Evolutionary conservation across 2,888 invertebrate species (phyloP).

Genomic region (Nasonia oneida): DNA sequence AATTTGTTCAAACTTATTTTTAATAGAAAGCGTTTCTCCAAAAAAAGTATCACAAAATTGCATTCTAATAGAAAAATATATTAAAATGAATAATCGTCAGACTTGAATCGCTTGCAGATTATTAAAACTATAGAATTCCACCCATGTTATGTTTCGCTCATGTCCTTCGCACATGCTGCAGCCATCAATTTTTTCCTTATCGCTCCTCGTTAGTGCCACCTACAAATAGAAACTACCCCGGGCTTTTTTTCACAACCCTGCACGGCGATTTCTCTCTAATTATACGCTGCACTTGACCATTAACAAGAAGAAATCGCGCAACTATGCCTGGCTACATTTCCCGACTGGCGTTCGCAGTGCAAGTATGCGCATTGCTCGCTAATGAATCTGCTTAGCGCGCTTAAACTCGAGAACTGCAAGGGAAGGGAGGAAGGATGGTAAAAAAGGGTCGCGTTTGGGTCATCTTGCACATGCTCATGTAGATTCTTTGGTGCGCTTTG

Average conservation of each 20-base stretch:
- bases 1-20: too few relatives aligned
- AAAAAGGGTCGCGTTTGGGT: not conserved
- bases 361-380: slow-evolving; percentile 31
- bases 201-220: not conserved
- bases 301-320: slow-evolving; percentile 15
- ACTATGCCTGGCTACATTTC: slow-evolving; percentile 21
- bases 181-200: not conserved
- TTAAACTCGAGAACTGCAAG: not conserved
- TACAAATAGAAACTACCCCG: not conserved
- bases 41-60: too few relatives aligned
- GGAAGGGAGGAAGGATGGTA: too few relatives aligned
- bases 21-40: too few relatives aligned
- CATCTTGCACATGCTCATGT: slow-evolving; percentile 1
- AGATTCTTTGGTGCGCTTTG: slow-evolving; percentile 10
- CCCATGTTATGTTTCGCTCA: not conserved
- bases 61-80: too few relatives aligned
- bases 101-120: not conserved
- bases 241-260: not conserved
- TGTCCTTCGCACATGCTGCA: not conserved
- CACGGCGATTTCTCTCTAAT: not conserved
- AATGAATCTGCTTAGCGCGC: slow-evolving; percentile 28
- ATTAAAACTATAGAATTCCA: not conserved
- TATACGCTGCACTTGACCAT: slow-evolving; percentile 15
- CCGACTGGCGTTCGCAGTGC: not conserved
- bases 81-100: too few relatives aligned